Conservation (phyloP, 2,888 invertebrate species). For the Glyphotaelius pellucidus region DNA sequence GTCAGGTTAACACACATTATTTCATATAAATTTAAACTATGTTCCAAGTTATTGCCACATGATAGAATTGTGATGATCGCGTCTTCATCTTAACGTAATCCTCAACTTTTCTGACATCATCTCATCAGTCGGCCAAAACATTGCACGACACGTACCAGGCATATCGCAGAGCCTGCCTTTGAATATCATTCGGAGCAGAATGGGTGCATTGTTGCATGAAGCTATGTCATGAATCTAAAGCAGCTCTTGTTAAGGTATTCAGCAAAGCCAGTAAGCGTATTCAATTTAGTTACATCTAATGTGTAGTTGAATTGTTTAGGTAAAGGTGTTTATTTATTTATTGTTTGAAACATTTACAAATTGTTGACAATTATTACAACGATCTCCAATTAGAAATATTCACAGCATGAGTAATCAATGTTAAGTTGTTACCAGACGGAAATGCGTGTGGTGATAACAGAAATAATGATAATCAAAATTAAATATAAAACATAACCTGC, state of each 20-base stretch:
- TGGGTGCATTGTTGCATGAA: background rate
- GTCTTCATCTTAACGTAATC: background rate
- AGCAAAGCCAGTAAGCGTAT: background rate
- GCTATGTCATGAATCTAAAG: background rate
- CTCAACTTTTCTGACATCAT: background rate
- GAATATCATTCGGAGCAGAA: background rate
- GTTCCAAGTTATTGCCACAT: background rate
- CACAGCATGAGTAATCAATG: too few relatives aligned
- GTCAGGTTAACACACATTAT: background rate
- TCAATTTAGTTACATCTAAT: background rate
- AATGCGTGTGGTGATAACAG: too few relatives aligned
- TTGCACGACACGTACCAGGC: background rate
- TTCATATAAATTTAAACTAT: background rate
- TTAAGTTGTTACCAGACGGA: too few relatives aligned
- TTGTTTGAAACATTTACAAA: too few relatives aligned
- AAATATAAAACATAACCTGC: too few relatives aligned
- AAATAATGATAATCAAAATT: too few relatives aligned
- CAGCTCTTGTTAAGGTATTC: background rate
- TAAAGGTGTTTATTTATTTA: background rate
- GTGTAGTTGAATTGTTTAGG: background rate
- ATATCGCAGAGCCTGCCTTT: background rate
- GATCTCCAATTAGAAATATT: too few relatives aligned
- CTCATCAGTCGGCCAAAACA: background rate
- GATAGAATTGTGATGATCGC: background rate
- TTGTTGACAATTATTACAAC: too few relatives aligned